Evolutionary conservation across 2,888 invertebrate genomes (phyloP), one percentile per base, ranked within the genome.

Genomic region (Idaea biselata): DNA sequence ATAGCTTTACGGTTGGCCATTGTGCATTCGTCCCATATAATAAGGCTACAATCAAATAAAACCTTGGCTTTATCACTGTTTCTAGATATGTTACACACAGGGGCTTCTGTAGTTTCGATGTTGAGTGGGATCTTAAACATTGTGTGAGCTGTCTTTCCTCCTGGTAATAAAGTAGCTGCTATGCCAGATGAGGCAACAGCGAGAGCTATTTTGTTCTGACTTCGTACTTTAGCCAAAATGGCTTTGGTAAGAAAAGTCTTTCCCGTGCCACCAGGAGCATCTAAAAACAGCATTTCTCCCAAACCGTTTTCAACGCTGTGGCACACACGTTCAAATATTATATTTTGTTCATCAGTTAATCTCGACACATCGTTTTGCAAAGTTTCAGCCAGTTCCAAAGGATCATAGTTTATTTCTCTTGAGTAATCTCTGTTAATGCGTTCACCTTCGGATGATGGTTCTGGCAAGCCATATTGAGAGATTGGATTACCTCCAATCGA

Each of bases 361-460:
- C 5, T 60, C 11, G 61, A 11, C 33, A 64, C 55, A 58, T 16
- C 56, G 59, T 61, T 67, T 67, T 65, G 32, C 68, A 70, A 65
- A 56, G 60, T 66, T 63, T 18, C 33, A 3, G 55, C 25, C 58
- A 68, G 60, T 63, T 70, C 65, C 55, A 60, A 58, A 64, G 66
- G 25, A 32, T 66, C 60, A 57, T 65, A 65, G 60, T 32, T 58
- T 58, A 61, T 69, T 53, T 71, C 67, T 60, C 61, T 60, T 16
- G 57, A 44, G 31, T 70, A 70, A 64, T 70, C 68, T 33, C 68
- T 68, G 55, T 63, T 63, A 18, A 56, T 53, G 16, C 55, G 55
- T 17, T 61, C 31, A 31, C n/a, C n/a, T n/a, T n/a, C n/a, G n/a
- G 14, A 57, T 16, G 56, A 25, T 44, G 60, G 59, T 5, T 32